phyloP scores from a whole-genome alignment of 2,113 vertebrate genomes.

The Rhinolophus ferrumequinum region DNA sequence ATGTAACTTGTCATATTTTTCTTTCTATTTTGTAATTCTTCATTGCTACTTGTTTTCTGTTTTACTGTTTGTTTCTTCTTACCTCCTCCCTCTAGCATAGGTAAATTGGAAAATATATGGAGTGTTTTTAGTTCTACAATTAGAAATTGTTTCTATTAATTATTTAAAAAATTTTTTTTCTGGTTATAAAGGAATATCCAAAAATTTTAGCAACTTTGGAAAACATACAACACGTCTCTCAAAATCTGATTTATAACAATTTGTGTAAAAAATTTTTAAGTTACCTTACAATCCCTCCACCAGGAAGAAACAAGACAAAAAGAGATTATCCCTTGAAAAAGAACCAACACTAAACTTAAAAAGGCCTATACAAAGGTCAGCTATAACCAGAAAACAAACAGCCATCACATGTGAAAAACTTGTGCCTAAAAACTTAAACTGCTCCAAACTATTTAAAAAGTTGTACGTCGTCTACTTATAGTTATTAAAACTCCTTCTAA shows the following conservation, averaged over 20 bases:
- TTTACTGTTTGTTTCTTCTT: neutral
- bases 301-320: conserved; percentile 23
- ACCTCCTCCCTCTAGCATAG: neutral
- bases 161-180: neutral
- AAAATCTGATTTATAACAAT: neutral
- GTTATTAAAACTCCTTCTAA: neutral
- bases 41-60: neutral
- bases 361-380: neutral
- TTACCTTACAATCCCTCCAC: neutral
- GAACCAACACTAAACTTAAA: neutral
- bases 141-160: neutral
- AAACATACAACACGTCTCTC: neutral
- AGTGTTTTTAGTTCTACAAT: neutral
- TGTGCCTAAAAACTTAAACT: neutral
- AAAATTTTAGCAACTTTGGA: conserved; percentile 5
- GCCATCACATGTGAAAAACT: neutral
- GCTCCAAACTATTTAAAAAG: neutral
- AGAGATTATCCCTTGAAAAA: neutral
- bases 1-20: neutral
- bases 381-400: neutral
- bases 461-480: neutral
- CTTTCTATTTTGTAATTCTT: neutral
- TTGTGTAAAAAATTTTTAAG: neutral
- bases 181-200: neutral
- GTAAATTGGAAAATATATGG: neutral